Base-by-base conservation (phyloP, 1,140 invertebrate genomes). In the Drosophila insularis region DNA sequence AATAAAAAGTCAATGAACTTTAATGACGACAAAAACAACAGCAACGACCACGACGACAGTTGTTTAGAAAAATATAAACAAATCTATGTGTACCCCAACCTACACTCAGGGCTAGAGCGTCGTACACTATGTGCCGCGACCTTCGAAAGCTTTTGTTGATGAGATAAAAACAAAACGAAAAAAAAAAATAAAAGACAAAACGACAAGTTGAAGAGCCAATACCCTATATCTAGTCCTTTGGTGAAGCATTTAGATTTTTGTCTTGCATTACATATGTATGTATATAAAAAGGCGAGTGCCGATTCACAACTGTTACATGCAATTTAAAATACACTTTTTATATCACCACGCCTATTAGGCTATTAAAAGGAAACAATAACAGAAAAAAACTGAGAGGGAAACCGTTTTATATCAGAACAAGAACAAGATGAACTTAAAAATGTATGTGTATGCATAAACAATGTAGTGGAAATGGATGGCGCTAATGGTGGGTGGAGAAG, bases 21-120 rank as follows among this genome's bases (percentile, higher is more conserved):
- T 63, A 58, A 63, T 46, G 67, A 61, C 35, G 14, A 63, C 35
- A 27, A 58, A 4, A 27, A 6, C 27, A 27, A 27, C 23, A 23
- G 4, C 50, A 60, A 63, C 69, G 61, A 31, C 72, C 35, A 71
- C 74, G 66, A 70, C 76, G 71, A 75, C 17, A 21, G 19, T 50
- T 21, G 17, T 46, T 39, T 75, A 71, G 68, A 60, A 61, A 70
- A 76, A 71, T 71, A 78, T 78, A 78, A 70, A 78, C 74, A 77
- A 77, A 77, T 66, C 73, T 70, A 50, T 74, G 56, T 56, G 73
- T 46, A 46, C 17, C 66, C 73, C 72, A 76, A 76, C 76, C 66
- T 60, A 53, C 63, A 76, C 73, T 61, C 65, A 78, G 59, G 68
- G 74, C 59, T 71, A 78, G 66, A 58, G 35, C 11, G 40, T 4